Conservation (phyloP, 2,797 vertebrate species). For the Apodemus agrarius region DNA sequence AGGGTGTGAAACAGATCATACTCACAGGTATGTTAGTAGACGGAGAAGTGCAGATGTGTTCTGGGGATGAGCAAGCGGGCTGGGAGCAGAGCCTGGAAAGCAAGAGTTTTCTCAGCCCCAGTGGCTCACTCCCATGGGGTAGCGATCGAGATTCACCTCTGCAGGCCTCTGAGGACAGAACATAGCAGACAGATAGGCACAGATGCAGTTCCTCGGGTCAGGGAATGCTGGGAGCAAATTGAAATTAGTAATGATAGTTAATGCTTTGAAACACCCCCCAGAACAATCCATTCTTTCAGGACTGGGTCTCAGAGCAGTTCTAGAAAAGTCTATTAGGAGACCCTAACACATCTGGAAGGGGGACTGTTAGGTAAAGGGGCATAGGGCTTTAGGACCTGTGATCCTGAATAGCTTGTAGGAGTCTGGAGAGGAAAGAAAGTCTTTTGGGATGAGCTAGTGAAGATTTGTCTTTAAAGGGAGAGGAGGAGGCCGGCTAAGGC, state of each 20-base stretch:
- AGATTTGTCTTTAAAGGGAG: background rate
- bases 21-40: background rate
- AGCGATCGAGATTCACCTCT: too few species aligned
- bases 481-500: background rate
- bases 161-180: too few species aligned
- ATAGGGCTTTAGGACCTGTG: background rate
- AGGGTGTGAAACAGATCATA: background rate
- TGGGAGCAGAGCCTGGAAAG: background rate
- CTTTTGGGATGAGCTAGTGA: background rate
- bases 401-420: background rate
- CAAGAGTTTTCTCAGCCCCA: background rate
- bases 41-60: background rate
- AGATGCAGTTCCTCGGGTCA: too few species aligned
- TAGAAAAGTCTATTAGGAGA: background rate
- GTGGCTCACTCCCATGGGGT: too few species aligned
- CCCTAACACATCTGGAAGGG: background rate
- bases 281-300: background rate
- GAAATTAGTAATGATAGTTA: background rate
- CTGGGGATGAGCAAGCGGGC: too few species aligned
- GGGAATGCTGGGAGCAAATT: background rate
- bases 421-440: background rate
- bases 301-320: background rate
- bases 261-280: background rate
- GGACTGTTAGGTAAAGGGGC: background rate
- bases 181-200: too few species aligned